Evolutionary conservation across 2,888 invertebrate species (phyloP).

Genomic region (Chymomyza fuscimana): DNA sequence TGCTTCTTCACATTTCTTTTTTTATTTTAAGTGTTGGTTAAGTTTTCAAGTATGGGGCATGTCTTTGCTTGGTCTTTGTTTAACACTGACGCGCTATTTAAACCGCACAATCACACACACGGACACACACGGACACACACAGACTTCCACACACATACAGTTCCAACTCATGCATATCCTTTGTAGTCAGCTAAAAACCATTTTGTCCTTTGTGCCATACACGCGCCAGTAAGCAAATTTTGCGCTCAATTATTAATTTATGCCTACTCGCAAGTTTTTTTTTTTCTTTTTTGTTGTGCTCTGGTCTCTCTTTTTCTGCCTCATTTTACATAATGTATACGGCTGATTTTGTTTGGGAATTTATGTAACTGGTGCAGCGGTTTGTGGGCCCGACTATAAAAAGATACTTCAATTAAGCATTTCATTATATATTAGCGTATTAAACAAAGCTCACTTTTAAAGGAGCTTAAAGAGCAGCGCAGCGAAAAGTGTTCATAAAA

Average conservation of each 20-base stretch:
- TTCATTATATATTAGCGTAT: neutral
- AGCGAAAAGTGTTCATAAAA: neutral
- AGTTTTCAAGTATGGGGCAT: constrained; percentile 44
- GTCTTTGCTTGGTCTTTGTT: constrained; percentile 45
- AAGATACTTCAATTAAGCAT: neutral
- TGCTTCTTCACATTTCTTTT: constrained; percentile 7
- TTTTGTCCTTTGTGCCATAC: constrained; percentile 21
- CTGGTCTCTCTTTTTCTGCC: constrained; percentile 8
- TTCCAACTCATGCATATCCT: neutral
- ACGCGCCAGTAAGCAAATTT: constrained; percentile 14
- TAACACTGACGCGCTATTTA: constrained; percentile 62
- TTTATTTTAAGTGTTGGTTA: constrained; percentile 64
- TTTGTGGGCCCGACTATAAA: constrained; percentile 16
- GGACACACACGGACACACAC: neutral
- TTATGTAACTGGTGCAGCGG: constrained; percentile 22
- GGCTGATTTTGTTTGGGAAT: constrained; percentile 22
- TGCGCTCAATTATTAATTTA: constrained; percentile 66
- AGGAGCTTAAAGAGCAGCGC: neutral
- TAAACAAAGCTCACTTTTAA: neutral
- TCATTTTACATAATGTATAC: constrained; percentile 37
- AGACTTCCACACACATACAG: neutral
- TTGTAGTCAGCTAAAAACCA: constrained; percentile 14
- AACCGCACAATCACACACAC: constrained; percentile 27
- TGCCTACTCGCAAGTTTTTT: constrained; percentile 25
- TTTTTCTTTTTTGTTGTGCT: neutral